Base-by-base conservation (phyloP, 2,888 invertebrate genomes). In the Sialis lutaria region DNA sequence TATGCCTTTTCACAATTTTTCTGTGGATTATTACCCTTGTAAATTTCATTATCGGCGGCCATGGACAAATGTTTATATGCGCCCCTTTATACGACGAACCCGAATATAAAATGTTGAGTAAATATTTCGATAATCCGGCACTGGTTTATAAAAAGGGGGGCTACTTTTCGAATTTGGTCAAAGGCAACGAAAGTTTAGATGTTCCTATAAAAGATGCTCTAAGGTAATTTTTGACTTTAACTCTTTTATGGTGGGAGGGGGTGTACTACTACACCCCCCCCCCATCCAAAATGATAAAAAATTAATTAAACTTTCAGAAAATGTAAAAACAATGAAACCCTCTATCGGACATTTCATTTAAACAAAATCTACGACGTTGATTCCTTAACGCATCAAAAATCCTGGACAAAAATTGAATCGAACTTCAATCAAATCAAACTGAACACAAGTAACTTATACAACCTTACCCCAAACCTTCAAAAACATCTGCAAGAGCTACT, bases 271-370 rank as follows among this genome's bases (percentile, higher is more conserved):
- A 9, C 39, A 9, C 2, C n/a, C 35, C 2, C 35, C 35, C 22
- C 22, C 22, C 22, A 22, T 4, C 2, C 2, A 22, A 22, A 22
- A 22, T 2, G 22, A 22, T 22, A 22, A 2, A 22, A 22, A 22
- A 4, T 22, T 37, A 10, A 37, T 37, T 41, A 46, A 8, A 48
- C 42, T 55, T 55, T 45, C 62, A 85, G 85, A 53, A 77, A 79
- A 56, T 86, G 85, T 60, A 74, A 79, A 60, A 69, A 74, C 56
- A 79, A 83, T 59, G 72, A 74, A 54, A 73, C 84, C 51, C 77
- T 79, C n/a, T 86, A 83, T 66, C 68, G 70, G 40, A 79, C 82
- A 31, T 82, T 85, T 58, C 77, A 79, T 61, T 64, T 86, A 53
- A 74, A 79, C 54, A 76, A 74, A 57, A 71, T 80, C 51, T 67